phyloP scores from a whole-genome alignment of 53 echinoderm and acorn worm genomes.

The Crossaster papposus region DNA sequence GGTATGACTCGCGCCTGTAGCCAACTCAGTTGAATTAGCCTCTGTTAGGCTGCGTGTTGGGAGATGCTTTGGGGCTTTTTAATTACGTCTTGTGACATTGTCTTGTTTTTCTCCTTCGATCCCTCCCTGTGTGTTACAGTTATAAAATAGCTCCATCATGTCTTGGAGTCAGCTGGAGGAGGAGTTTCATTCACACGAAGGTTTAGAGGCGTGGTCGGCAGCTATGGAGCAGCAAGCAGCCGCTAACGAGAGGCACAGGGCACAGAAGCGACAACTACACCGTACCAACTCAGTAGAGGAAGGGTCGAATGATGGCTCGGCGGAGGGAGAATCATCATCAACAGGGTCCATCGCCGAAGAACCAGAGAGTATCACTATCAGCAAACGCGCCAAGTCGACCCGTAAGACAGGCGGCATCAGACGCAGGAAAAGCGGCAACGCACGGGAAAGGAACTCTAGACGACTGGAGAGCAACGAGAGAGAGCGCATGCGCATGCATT shows the following conservation, averaged over 20 bases:
- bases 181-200: constrained; percentile 68
- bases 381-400: constrained; percentile 72
- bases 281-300: constrained; percentile 90
- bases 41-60: constrained; percentile 8
- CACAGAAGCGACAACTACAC: constrained; percentile 81
- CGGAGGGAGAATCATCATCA: constrained; percentile 87
- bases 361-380: constrained; percentile 50
- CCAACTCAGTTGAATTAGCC: constrained; percentile 45
- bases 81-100: neutral
- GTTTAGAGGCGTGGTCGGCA: constrained; percentile 71
- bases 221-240: constrained; percentile 61
- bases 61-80: constrained; percentile 15
- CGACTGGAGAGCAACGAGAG: constrained; percentile 97
- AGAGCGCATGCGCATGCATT: constrained; percentile 99
- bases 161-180: constrained; percentile 84
- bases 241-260: constrained; percentile 63
- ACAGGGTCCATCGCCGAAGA: constrained; percentile 87
- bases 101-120: neutral
- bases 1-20: neutral
- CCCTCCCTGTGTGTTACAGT: constrained; percentile 25
- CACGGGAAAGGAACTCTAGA: constrained; percentile 88
- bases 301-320: constrained; percentile 92
- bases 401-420: constrained; percentile 76
- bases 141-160: constrained; percentile 48
- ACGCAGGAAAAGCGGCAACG: constrained; percentile 84